Evolutionary conservation across 2,113 vertebrate genomes (phyloP).

Genomic region (Nothocercus nigrocapillus): DNA sequence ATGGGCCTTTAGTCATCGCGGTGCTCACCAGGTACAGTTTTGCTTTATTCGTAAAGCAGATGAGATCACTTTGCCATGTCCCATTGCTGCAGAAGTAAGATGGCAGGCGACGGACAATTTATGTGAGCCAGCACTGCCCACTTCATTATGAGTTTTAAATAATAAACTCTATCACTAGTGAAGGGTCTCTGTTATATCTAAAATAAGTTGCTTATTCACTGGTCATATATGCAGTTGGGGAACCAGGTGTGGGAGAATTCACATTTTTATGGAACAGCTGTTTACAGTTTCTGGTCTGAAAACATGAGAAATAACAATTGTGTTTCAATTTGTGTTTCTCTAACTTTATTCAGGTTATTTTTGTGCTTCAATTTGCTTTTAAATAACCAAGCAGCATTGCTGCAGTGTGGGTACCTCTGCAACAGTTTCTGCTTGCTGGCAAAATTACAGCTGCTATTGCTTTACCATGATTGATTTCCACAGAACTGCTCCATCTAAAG

Average conservation of each 20-base stretch:
- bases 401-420: background rate
- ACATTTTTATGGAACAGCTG: background rate
- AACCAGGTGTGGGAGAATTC: background rate
- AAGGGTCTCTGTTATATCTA: background rate
- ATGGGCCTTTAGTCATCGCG: background rate
- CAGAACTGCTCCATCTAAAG: constrained; percentile 63
- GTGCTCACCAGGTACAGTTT: background rate
- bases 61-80: background rate
- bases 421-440: constrained; percentile 33
- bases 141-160: background rate
- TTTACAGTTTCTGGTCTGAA: background rate
- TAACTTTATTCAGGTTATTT: background rate
- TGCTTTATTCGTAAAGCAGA: background rate
- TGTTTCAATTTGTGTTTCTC: background rate
- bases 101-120: background rate
- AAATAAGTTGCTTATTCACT: background rate
- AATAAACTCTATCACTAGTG: background rate
- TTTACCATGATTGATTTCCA: constrained; percentile 54
- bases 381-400: background rate
- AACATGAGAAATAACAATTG: background rate
- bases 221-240: background rate
- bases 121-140: background rate
- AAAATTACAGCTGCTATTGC: constrained; percentile 53
- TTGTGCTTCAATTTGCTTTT: constrained; percentile 15
- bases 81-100: background rate